A percentile compares a stretch with the other conserved stretches of the same genome.
phyloP scores from a whole-genome alignment of 2,113 vertebrate genomes.

The Prunella fulvescens region DNA sequence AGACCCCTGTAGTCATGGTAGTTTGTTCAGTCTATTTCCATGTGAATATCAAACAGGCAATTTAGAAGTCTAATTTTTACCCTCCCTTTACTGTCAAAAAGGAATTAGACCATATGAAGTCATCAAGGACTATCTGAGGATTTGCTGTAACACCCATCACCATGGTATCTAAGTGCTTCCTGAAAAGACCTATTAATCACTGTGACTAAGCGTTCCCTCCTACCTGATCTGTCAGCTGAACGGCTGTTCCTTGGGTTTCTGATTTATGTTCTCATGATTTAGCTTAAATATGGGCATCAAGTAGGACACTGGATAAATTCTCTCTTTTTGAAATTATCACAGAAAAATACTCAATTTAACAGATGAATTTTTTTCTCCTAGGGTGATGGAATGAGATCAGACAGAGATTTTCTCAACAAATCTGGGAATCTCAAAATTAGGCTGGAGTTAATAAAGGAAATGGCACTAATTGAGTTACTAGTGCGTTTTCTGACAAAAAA shows the following conservation, averaged over 20 bases:
- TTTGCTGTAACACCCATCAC: constrained; percentile 52
- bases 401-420: background rate
- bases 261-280: constrained; percentile 29
- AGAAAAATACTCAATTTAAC: background rate
- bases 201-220: background rate
- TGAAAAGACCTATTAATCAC: constrained; percentile 62
- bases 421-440: background rate
- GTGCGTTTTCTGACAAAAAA: background rate
- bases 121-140: constrained; percentile 57
- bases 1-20: constrained; percentile 40
- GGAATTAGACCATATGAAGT: constrained; percentile 60
- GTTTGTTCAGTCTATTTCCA: constrained; percentile 14
- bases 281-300: background rate
- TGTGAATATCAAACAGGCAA: constrained; percentile 51
- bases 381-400: background rate
- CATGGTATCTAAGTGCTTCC: constrained; percentile 49
- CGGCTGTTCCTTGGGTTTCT: background rate
- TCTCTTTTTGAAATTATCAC: background rate
- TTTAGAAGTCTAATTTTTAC: constrained; percentile 58
- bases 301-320: background rate
- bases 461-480: background rate
- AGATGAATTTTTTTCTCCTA: background rate
- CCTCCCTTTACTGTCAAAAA: constrained; percentile 42
- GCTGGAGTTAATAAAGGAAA: background rate
- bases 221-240: constrained; percentile 39